Conservation (phyloP, 2,113 vertebrate species). For the Genyomyrus donnyi region DNA sequence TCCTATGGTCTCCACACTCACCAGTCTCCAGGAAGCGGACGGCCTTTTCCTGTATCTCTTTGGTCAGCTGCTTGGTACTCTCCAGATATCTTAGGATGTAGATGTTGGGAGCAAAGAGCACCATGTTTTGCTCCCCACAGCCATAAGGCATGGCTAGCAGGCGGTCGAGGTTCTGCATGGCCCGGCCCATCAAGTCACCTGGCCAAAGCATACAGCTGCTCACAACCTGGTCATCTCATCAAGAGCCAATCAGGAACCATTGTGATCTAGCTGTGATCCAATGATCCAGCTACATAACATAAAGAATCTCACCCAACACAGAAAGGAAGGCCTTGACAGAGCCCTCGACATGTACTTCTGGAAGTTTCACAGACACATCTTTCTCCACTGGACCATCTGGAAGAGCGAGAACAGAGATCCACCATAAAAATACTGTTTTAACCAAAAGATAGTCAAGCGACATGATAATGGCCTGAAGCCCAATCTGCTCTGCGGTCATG, state of each 20-base stretch:
- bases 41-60: conserved; percentile 52
- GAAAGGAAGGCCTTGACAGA: conserved; percentile 66
- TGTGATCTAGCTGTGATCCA: background rate
- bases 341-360: conserved; percentile 58
- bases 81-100: conserved; percentile 72
- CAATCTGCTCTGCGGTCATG: background rate
- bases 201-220: background rate
- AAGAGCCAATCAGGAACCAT: background rate
- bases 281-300: background rate
- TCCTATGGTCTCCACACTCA: conserved; percentile 34
- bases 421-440: background rate
- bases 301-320: conserved; percentile 58
- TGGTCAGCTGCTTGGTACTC: conserved; percentile 57
- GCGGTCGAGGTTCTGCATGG: conserved; percentile 62
- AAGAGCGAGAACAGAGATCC: background rate
- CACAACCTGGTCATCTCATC: background rate
- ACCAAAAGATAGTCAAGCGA: background rate
- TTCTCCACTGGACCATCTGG: conserved; percentile 42
- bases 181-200: conserved; percentile 72
- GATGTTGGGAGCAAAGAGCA: conserved; percentile 74
- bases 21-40: conserved; percentile 59
- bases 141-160: conserved; percentile 67
- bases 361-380: conserved; percentile 49
- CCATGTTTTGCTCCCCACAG: conserved; percentile 80
- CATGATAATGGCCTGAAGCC: background rate